Conservation (phyloP, 2,113 vertebrate genomes). For the Mesitornis unicolor region DNA sequence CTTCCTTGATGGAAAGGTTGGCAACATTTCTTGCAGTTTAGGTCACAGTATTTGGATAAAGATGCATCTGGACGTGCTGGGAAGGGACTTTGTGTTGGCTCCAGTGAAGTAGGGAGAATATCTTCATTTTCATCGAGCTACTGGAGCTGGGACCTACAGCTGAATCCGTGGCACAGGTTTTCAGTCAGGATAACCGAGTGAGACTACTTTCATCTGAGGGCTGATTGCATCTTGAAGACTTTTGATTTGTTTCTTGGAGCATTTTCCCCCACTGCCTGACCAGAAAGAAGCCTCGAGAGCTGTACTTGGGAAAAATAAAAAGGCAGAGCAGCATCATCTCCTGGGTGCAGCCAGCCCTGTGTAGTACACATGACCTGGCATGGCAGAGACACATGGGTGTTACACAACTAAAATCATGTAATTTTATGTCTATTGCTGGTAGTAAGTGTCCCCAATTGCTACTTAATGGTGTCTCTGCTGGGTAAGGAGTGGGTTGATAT, state of each 20-base stretch:
- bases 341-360: neutral
- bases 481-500: neutral
- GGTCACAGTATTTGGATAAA: slow-evolving; percentile 54
- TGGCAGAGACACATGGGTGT: neutral
- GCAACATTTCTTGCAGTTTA: slow-evolving; percentile 1
- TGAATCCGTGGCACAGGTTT: neutral
- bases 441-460: neutral
- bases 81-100: neutral
- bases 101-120: neutral
- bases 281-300: neutral
- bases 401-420: neutral
- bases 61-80: neutral
- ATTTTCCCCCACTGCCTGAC: neutral
- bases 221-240: neutral
- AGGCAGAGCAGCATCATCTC: neutral
- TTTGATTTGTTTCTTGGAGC: neutral
- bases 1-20: slow-evolving; percentile 66
- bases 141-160: neutral
- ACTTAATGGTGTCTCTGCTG: neutral
- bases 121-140: neutral
- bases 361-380: accelerated
- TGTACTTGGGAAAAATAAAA: neutral
- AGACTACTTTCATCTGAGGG: neutral
- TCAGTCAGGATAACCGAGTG: neutral
- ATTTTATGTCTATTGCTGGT: neutral